Evolutionary conservation across 1,140 invertebrate species (phyloP), one percentile per base, ranked within the genome.

Genomic region (Neomicropteryx cornuta): DNA sequence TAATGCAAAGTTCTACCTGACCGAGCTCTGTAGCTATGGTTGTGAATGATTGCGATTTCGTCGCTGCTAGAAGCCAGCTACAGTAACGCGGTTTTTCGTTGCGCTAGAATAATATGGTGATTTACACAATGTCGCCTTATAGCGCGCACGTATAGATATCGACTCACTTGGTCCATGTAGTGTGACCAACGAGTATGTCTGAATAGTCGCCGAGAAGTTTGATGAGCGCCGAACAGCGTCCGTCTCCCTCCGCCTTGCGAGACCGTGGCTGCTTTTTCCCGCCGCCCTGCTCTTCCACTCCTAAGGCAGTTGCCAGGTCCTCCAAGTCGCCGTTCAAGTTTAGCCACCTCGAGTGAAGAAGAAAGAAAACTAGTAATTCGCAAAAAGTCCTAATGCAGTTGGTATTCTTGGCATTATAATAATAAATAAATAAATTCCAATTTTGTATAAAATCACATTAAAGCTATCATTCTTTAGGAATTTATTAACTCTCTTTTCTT

Each of bases 101-200:
- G n/a, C n/a, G n/a, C n/a, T n/a, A n/a, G n/a, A n/a, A n/a, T n/a
- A n/a, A n/a, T n/a, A n/a, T n/a, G n/a, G n/a, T n/a, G n/a, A n/a
- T n/a, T n/a, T n/a, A n/a, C n/a, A n/a, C n/a, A n/a, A 24, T 36
- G 10, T 10, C 8, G 10, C n/a, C n/a, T 27, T 27, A 27, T 8
- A 27, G 24, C 8, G n/a, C 8, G n/a, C n/a, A 8, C 8, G 8
- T 27, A 27, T 27, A 17, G 10, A 5, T 14, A 3, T 23, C 8
- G 30, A 14, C 14, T 17, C 52, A 66, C 61, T 48, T 47, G 43
- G 50, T 64, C 79, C 79, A 82, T 1, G 80, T 78, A 30, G 75
- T 76, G 52, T 83, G 79, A 3, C 75, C 62, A 4, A 75, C 63
- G 45, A 67, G 74, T 2, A 82, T 48, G 46, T 82, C 77, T 13